Evolutionary conservation across 2,888 invertebrate species (phyloP), one percentile per base, ranked within the genome.

Genomic region (Tetragonula carbonaria): DNA sequence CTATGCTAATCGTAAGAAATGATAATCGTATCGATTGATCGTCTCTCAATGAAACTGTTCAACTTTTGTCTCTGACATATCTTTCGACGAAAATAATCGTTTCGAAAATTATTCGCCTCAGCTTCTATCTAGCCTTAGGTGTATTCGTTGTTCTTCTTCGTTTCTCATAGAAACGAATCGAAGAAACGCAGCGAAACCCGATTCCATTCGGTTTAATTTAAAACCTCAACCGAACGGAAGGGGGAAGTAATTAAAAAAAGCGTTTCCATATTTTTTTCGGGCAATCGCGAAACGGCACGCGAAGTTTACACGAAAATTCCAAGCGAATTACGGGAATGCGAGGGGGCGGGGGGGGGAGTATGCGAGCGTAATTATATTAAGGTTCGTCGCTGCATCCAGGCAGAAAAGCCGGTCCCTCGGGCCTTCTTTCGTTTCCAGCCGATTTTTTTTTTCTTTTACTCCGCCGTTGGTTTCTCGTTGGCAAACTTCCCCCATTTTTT

Each of bases 301-400:
- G 38, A 28, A 16, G 23, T 18, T 75, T 66, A 23, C 45, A 28
- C 11, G 45, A 28, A 57, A 75, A 66, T 75, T 55, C 21, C 55
- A 45, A 5, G 23, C 14, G 55, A 66, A 28, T 75, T 67, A 28
- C 55, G 45, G 23, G 57, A 75, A 66, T 28, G 4, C 51, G n/a
- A n/a, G 18, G 38, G 6, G 6, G n/a, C n/a, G n/a, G 38, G 8
- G 38, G 45, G 1, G 45, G 66, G 57, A 75, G 67, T 75, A 67
- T 75, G 66, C 55, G 21, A 45, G 14, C 45, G 45, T 75, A 75
- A 75, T 75, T 75, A 67, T 67, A 75, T 75, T 67, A 75, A 66
- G 16, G 45, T 45, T 66, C 28, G 67, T 66, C 66, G 66, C 21
- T 55, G 55, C 45, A 55, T 55, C 23, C 66, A 66, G 23, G 21